Evolutionary conservation across 2,888 invertebrate species (phyloP).

Genomic region (Crocallis elinguaria): DNA sequence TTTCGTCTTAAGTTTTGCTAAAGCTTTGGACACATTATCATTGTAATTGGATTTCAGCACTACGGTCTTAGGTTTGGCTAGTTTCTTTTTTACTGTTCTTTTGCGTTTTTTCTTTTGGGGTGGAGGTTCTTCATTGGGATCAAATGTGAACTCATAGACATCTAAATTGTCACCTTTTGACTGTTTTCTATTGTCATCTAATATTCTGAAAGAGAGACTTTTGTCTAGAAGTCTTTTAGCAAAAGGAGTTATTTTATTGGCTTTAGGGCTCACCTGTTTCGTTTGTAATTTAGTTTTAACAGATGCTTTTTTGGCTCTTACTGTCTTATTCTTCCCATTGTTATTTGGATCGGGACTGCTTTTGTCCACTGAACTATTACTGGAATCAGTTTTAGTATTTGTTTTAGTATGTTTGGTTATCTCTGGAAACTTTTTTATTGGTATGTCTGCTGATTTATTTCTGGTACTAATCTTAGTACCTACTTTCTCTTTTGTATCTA

Average conservation of each 20-base stretch:
- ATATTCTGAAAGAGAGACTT: slow-evolving; percentile 57
- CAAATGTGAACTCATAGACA: slow-evolving; percentile 79
- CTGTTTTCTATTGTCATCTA: slow-evolving; percentile 53
- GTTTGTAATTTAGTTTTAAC: slow-evolving; percentile 19
- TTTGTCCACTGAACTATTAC: slow-evolving; percentile 33
- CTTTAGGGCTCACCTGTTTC: slow-evolving; percentile 30
- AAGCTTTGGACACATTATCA: slow-evolving; percentile 65
- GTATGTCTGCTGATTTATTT: slow-evolving; percentile 11
- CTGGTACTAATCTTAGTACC: background rate
- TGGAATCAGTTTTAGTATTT: background rate
- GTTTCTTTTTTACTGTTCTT: slow-evolving; percentile 54
- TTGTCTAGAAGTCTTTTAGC: slow-evolving; percentile 43
- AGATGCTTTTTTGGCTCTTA: slow-evolving; percentile 16
- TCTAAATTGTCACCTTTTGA: slow-evolving; percentile 55
- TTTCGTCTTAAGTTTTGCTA: slow-evolving; percentile 59
- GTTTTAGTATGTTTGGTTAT: slow-evolving; percentile 12
- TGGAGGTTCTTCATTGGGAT: slow-evolving; percentile 74
- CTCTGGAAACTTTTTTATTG: slow-evolving; percentile 12
- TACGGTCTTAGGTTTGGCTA: slow-evolving; percentile 56
- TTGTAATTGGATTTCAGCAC: slow-evolving; percentile 66
- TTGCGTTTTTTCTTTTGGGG: slow-evolving; percentile 73
- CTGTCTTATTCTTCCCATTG: slow-evolving; percentile 46
- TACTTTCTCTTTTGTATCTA: slow-evolving; percentile 19
- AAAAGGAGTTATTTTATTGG: slow-evolving; percentile 23
- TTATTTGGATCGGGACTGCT: slow-evolving; percentile 58